Conservation (phyloP, 2,888 invertebrate genomes). For the Margaritifera margaritifera region DNA sequence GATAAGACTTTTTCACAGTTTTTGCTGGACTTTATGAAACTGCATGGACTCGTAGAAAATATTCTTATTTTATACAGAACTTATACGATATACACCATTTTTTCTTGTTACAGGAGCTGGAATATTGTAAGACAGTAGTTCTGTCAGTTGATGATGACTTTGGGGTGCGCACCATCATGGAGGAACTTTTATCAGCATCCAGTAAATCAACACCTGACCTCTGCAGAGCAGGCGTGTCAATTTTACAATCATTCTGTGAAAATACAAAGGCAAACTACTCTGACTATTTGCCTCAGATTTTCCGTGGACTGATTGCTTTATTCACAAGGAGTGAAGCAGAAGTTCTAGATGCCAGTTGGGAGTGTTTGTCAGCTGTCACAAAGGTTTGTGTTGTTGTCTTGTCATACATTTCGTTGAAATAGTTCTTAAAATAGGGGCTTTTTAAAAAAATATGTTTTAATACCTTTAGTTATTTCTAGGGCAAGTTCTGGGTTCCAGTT, state of each 20-base stretch:
- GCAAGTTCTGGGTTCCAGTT: too few species aligned
- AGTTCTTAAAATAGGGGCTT: too few species aligned
- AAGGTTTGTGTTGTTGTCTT: slow-evolving; percentile 75
- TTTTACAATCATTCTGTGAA: slow-evolving; percentile 91
- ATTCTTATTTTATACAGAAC: neutral
- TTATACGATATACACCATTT: slow-evolving; percentile 1
- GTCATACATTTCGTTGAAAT: too few species aligned
- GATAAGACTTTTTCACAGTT: too few species aligned
- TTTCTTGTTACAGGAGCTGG: slow-evolving; percentile 79
- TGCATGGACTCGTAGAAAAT: too few species aligned
- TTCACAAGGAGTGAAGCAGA: slow-evolving; percentile 87
- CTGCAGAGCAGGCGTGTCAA: slow-evolving; percentile 87
- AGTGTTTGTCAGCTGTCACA: slow-evolving; percentile 90
- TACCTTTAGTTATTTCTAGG: too few species aligned
- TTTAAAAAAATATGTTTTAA: too few species aligned
- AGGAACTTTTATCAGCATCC: slow-evolving; percentile 84
- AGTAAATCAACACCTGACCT: slow-evolving; percentile 75
- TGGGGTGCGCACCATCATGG: slow-evolving; percentile 90
- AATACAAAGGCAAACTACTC: slow-evolving; percentile 90
- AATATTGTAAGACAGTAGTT: slow-evolving; percentile 94
- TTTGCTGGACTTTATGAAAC: too few species aligned
- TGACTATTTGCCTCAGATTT: slow-evolving; percentile 89
- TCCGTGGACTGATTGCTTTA: slow-evolving; percentile 89
- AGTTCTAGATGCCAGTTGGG: slow-evolving; percentile 90
- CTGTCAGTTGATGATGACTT: slow-evolving; percentile 87